Percentiles rank a stretch among this genome's conserved stretches.
Conservation (phyloP, 2,888 invertebrate species). For the Orchesellides sinensis region DNA sequence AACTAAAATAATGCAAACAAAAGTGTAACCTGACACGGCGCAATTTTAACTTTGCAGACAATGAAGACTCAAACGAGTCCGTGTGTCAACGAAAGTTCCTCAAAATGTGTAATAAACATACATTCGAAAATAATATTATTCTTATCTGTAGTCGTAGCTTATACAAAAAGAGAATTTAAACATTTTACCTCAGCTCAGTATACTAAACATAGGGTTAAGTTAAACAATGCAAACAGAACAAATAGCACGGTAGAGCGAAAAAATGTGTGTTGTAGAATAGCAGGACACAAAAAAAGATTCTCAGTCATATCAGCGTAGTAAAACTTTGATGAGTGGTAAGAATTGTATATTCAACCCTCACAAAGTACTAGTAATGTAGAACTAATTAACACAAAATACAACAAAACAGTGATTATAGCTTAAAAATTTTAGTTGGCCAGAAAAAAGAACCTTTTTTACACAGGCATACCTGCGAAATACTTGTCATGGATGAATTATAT, state of each 20-base stretch:
- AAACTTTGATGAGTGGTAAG: neutral
- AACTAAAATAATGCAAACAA: neutral
- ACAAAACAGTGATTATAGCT: neutral
- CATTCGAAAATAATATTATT: slow-evolving; percentile 17
- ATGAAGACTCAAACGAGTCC: slow-evolving; percentile 56
- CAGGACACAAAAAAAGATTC: slow-evolving; percentile 49
- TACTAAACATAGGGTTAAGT: slow-evolving; percentile 10
- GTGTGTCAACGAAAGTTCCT: slow-evolving; percentile 75
- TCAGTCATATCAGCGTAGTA: slow-evolving; percentile 58
- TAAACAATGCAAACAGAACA: neutral
- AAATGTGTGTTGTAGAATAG: neutral
- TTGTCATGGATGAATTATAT: slow-evolving; percentile 16
- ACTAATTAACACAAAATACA: neutral
- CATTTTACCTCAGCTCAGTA: slow-evolving; percentile 54
- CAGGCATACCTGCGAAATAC: slow-evolving; percentile 44
- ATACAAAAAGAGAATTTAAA: neutral
- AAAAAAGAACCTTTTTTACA: slow-evolving; percentile 15
- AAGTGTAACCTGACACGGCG: slow-evolving; percentile 26
- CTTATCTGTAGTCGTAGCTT: slow-evolving; percentile 1
- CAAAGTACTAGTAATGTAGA: neutral
- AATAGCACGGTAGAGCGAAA: neutral
- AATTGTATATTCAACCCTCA: neutral
- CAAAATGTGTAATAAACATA: slow-evolving; percentile 68
- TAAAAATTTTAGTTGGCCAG: neutral
- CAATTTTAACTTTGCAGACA: slow-evolving; percentile 59